A percentile compares a stretch with the other conserved stretches of the same genome.
phyloP scores from a whole-genome alignment of 2,113 vertebrate species.

The Pomatostomus ruficeps region DNA sequence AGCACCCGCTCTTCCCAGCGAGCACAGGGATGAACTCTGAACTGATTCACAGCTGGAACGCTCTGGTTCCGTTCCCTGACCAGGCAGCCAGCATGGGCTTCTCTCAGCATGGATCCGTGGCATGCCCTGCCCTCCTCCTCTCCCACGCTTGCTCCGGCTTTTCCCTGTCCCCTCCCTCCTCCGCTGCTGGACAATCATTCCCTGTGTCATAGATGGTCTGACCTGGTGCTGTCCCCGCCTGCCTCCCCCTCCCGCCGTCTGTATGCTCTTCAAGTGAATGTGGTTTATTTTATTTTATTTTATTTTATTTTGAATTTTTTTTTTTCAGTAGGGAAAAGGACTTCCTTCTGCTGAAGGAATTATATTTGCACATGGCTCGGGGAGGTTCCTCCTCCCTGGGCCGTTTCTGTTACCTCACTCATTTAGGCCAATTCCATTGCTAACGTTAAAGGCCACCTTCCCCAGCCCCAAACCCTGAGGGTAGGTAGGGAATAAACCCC shows the following conservation, averaged over 20 bases:
- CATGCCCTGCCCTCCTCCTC: neutral
- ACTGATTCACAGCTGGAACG: too few species aligned
- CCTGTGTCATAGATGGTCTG: constrained; percentile 12
- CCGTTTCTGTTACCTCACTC: constrained; percentile 76
- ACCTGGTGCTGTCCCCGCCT: constrained; percentile 43
- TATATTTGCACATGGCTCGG: constrained; percentile 67
- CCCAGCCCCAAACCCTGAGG: neutral
- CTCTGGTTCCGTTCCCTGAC: too few species aligned
- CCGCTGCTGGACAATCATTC: constrained; percentile 55
- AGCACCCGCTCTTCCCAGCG: too few species aligned
- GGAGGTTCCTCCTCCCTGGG: constrained; percentile 56
- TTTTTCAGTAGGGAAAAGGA: constrained; percentile 39
- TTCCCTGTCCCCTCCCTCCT: neutral
- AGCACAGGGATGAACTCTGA: too few species aligned
- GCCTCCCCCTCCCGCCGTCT: constrained; percentile 44
- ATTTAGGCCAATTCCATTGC: constrained; percentile 62
- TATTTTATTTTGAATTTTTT: neutral
- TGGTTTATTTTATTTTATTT: neutral
- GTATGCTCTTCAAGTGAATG: constrained; percentile 39
- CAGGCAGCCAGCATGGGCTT: constrained; percentile 6
- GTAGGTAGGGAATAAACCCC: neutral
- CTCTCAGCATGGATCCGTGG: neutral
- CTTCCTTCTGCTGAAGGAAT: constrained; percentile 54
- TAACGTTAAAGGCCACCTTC: constrained; percentile 44
- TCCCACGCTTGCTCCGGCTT: neutral